Percentiles rank a stretch among this genome's conserved stretches.
Evolutionary conservation across 1,140 invertebrate species (phyloP).

Genomic region (Portunus trituberculatus): DNA sequence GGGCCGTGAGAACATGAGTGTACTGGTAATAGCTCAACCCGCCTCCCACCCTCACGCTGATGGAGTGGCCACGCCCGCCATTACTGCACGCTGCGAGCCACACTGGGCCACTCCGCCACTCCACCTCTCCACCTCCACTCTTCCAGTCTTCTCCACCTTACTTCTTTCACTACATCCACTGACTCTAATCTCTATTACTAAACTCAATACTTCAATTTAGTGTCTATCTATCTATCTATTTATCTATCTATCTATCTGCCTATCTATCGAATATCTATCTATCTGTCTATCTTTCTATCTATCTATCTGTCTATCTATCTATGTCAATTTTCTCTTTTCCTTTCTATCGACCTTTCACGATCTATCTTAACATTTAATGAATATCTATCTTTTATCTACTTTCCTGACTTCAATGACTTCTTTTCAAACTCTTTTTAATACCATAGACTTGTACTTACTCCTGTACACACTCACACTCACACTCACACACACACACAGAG

Average conservation of each 20-base stretch:
- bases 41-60: conserved; percentile 37
- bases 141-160: neutral
- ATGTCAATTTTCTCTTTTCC: neutral
- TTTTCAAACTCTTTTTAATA: too few relatives aligned
- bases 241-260: too few relatives aligned
- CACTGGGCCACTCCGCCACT: conserved; percentile 13
- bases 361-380: too few relatives aligned
- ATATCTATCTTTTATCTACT: too few relatives aligned
- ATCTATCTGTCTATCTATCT: too few relatives aligned
- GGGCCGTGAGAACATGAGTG: conserved; percentile 29
- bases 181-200: too few relatives aligned
- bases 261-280: too few relatives aligned
- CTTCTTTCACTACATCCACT: neutral
- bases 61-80: conserved; percentile 55
- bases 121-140: neutral
- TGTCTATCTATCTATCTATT: neutral
- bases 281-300: neutral
- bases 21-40: neutral
- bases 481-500: too few relatives aligned
- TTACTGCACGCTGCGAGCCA: neutral
- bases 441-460: too few relatives aligned
- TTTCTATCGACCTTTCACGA: neutral
- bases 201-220: too few relatives aligned
- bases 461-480: too few relatives aligned
- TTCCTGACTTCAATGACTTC: too few relatives aligned